phyloP scores from a whole-genome alignment of 2,888 invertebrate species.

The Ametastegia equiseti region DNA sequence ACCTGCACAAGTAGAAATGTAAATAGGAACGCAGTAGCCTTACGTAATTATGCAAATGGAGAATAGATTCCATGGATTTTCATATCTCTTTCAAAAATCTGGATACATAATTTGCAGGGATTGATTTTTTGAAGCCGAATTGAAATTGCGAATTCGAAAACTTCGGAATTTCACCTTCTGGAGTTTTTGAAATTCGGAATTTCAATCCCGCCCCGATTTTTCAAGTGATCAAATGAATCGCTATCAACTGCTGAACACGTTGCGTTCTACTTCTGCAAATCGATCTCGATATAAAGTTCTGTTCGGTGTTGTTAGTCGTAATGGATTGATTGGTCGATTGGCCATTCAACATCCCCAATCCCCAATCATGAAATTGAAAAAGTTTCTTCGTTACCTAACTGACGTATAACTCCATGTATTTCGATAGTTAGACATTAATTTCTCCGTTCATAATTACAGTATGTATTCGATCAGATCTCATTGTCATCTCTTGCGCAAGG shows the following conservation, averaged over 20 bases:
- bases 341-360: neutral
- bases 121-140: no score
- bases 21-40: slow-evolving; percentile 12
- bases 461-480: slow-evolving; percentile 17
- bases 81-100: neutral
- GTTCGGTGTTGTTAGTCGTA: no score
- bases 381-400: neutral
- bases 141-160: no score
- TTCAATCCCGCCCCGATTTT: no score
- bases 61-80: neutral
- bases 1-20: neutral
- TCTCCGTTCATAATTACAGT: neutral
- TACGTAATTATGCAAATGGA: slow-evolving; percentile 29
- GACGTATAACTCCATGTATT: neutral
- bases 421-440: slow-evolving; percentile 10
- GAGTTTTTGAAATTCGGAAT: no score
- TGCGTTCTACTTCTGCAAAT: no score
- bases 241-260: no score
- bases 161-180: no score
- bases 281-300: no score
- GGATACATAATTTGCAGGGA: no score
- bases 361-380: neutral
- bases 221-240: no score
- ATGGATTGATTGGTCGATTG: neutral
- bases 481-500: slow-evolving; percentile 25